Evolutionary conservation across 2,113 vertebrate genomes (phyloP).

Genomic region (Lipophrys pholis): DNA sequence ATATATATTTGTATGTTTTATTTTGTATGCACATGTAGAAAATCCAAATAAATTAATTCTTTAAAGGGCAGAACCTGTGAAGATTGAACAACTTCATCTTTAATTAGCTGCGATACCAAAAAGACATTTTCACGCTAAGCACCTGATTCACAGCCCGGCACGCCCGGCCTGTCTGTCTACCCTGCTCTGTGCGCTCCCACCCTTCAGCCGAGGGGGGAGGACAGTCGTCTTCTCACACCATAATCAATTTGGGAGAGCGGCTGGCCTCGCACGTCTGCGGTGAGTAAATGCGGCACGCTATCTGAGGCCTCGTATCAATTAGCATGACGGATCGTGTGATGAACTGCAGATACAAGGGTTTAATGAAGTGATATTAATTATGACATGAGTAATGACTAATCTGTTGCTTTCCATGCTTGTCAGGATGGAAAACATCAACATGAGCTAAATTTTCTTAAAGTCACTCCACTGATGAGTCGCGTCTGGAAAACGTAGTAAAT

Average conservation of each 20-base stretch:
- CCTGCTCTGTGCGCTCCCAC: no score
- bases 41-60: no score
- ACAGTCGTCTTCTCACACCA: slow-evolving; percentile 25
- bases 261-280: slow-evolving; percentile 14
- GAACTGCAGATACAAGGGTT: slow-evolving; percentile 47
- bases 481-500: slow-evolving; percentile 1
- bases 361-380: slow-evolving; percentile 57
- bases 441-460: slow-evolving; percentile 22
- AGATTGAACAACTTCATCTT: no score
- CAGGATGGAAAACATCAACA: slow-evolving; percentile 62
- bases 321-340: slow-evolving; percentile 42
- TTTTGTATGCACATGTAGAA: no score
- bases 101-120: no score
- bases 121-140: neutral
- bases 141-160: no score
- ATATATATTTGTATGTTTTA: no score
- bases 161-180: no score
- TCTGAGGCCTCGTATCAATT: slow-evolving; percentile 25
- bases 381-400: slow-evolving; percentile 56
- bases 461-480: slow-evolving; percentile 31
- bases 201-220: slow-evolving; percentile 16
- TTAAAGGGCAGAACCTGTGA: no score
- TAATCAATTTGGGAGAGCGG: slow-evolving; percentile 44
- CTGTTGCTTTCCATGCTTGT: slow-evolving; percentile 66
- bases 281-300: slow-evolving; percentile 6